Conservation (phyloP, 2,888 invertebrate genomes). For the Phengaris arion region DNA sequence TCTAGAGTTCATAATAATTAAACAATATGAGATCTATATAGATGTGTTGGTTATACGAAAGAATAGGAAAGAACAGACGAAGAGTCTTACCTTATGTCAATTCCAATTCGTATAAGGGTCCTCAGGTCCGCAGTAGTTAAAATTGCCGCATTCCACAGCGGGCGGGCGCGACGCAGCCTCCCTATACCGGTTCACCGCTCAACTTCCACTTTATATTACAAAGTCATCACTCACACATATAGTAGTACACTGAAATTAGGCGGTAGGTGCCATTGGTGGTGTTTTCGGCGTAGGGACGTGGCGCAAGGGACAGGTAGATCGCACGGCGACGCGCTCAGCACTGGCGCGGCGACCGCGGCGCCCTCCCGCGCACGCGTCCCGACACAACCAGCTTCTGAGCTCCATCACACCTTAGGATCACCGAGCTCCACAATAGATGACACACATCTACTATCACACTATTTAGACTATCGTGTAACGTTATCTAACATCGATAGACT, state of each 20-base stretch:
- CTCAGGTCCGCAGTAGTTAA: constrained; percentile 77
- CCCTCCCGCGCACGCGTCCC: constrained; percentile 50
- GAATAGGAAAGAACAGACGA: background rate
- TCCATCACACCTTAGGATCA: constrained; percentile 47
- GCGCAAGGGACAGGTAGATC: constrained; percentile 49
- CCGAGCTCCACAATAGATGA: constrained; percentile 3
- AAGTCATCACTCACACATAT: constrained; percentile 67
- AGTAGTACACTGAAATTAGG: constrained; percentile 54
- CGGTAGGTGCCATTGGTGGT: constrained; percentile 52
- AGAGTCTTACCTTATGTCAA: constrained; percentile 62
- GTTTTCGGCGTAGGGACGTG: constrained; percentile 50
- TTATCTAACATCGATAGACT: too few species aligned
- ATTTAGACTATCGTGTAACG: background rate
- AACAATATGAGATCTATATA: background rate
- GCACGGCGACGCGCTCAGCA: constrained; percentile 63
- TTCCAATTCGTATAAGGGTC: constrained; percentile 69
- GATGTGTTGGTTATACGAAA: background rate
- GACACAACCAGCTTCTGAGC: constrained; percentile 53
- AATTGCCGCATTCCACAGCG: constrained; percentile 78
- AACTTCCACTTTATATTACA: constrained; percentile 43
- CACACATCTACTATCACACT: background rate
- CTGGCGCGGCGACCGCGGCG: constrained; percentile 57
- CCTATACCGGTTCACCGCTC: constrained; percentile 66
- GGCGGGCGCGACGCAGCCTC: constrained; percentile 74
- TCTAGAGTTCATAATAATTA: background rate